Evolutionary conservation across 2,113 vertebrate species (phyloP).

Genomic region (Camarhynchus parvulus): DNA sequence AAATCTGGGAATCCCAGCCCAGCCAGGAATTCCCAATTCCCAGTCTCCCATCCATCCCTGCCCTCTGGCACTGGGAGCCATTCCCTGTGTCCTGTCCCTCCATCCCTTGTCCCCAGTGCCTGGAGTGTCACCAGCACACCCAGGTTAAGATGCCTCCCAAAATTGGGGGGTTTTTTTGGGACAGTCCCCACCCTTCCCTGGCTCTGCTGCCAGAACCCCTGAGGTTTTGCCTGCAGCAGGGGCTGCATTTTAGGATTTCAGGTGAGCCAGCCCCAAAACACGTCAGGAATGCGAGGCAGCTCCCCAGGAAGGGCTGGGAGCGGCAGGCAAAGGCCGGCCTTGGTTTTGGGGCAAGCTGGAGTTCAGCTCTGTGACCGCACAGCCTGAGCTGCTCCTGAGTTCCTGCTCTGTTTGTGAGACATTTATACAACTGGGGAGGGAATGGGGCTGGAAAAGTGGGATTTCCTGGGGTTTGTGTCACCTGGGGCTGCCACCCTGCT

Average conservation of each 20-base stretch:
- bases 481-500: neutral
- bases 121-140: rapidly evolving
- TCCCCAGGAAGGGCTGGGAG: neutral
- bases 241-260: neutral
- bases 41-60: neutral
- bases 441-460: neutral
- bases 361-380: neutral
- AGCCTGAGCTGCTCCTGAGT: neutral
- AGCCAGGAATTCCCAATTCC: neutral
- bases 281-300: neutral
- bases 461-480: neutral
- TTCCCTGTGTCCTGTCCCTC: neutral
- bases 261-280: neutral
- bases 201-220: neutral
- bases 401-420: neutral
- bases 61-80: neutral
- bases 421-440: neutral
- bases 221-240: neutral
- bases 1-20: neutral
- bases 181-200: neutral
- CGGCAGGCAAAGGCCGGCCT: neutral
- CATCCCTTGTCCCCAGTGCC: neutral
- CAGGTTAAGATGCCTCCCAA: neutral
- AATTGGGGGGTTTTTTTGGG: neutral
- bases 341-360: neutral